Conservation (phyloP, 2,113 vertebrate species). For the Thermophis baileyi region DNA sequence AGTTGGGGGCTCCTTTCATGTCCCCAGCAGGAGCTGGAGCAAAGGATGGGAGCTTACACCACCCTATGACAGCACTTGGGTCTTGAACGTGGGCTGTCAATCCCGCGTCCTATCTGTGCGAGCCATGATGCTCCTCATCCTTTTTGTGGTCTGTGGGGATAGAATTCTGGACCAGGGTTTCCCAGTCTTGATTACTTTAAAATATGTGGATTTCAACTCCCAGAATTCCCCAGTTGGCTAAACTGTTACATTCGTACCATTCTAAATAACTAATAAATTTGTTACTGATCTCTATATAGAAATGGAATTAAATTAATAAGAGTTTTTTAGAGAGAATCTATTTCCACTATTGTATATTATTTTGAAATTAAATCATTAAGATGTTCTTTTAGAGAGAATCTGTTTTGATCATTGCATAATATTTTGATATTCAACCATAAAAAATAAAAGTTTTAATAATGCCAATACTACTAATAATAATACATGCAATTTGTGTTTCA, state of each 20-base stretch:
- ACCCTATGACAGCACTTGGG: background rate
- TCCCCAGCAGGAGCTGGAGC: background rate
- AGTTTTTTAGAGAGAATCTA: background rate
- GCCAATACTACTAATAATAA: background rate
- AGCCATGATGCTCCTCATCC: background rate
- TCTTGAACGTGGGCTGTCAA: no score
- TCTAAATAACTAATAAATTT: background rate
- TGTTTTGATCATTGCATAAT: background rate
- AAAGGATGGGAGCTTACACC: background rate
- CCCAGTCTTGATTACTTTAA: no score
- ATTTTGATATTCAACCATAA: background rate
- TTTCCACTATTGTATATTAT: background rate
- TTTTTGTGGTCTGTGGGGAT: background rate
- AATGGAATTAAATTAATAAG: background rate
- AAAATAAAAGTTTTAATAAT: background rate
- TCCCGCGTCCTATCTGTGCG: no score
- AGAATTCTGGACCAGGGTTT: background rate
- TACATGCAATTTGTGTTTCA: background rate
- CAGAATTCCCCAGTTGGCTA: background rate
- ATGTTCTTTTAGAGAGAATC: background rate
- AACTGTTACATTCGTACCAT: background rate
- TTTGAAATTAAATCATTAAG: background rate
- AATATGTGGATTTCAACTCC: background rate
- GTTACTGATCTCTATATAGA: background rate
- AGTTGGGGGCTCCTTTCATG: background rate